Conservation (phyloP, 2,888 invertebrate species). For the Neria commutata region DNA sequence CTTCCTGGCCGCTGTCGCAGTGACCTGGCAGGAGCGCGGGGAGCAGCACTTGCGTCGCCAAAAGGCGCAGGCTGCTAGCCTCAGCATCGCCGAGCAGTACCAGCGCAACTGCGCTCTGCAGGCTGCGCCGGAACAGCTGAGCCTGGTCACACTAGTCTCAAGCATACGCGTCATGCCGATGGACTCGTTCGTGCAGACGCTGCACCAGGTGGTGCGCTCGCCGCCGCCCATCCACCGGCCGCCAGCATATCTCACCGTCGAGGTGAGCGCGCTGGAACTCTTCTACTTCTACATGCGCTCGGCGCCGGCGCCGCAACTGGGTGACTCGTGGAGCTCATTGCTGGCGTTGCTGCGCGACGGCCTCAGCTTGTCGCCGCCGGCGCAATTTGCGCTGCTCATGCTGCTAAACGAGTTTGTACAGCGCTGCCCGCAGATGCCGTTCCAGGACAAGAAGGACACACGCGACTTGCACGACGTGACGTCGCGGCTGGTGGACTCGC, state of each 20-base stretch:
- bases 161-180: slow-evolving; percentile 84
- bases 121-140: slow-evolving; percentile 73
- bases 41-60: slow-evolving; percentile 61
- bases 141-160: slow-evolving; percentile 78
- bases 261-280: slow-evolving; percentile 82
- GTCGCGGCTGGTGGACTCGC: slow-evolving; percentile 78
- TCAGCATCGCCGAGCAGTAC: slow-evolving; percentile 52
- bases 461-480: slow-evolving; percentile 80
- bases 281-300: slow-evolving; percentile 77
- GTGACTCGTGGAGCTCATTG: slow-evolving; percentile 80
- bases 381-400: slow-evolving; percentile 79
- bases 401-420: slow-evolving; percentile 84
- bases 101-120: slow-evolving; percentile 62
- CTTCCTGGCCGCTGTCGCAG: slow-evolving; percentile 81
- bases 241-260: slow-evolving; percentile 70
- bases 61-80: slow-evolving; percentile 35
- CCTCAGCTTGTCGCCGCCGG: slow-evolving; percentile 73
- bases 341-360: slow-evolving; percentile 78
- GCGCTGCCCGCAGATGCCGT: slow-evolving; percentile 72
- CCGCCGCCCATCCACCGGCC: slow-evolving; percentile 69
- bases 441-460: slow-evolving; percentile 75
- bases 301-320: slow-evolving; percentile 71
- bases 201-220: slow-evolving; percentile 80
- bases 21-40: slow-evolving; percentile 82
- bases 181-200: slow-evolving; percentile 81